Evolutionary conservation across 2,113 vertebrate species (phyloP).

Genomic region (Cardinalis cardinalis): DNA sequence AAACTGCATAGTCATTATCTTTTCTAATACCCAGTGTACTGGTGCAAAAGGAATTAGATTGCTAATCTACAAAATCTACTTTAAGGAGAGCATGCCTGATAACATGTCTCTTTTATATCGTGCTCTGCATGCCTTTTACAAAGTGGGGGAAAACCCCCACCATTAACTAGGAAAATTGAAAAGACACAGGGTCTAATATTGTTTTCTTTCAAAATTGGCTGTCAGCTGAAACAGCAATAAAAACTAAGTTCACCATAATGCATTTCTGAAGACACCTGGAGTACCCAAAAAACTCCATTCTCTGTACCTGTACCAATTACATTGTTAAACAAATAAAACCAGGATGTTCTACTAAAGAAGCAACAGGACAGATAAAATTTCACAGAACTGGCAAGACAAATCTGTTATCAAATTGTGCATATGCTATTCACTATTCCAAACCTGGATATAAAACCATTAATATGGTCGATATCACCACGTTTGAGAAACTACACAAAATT

Average conservation of each 20-base stretch:
- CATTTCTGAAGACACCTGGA: background rate
- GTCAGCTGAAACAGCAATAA: background rate
- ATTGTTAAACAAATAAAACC: background rate
- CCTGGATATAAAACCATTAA: background rate
- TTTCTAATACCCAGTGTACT: background rate
- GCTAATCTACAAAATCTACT: background rate
- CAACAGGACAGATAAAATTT: background rate
- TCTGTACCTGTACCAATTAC: background rate
- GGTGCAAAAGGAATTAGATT: background rate
- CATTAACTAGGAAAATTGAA: background rate
- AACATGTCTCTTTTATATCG: background rate
- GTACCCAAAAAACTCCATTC: background rate
- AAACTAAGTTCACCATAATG: background rate
- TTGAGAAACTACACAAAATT: background rate
- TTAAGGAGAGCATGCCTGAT: background rate
- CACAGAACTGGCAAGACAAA: conserved; percentile 49
- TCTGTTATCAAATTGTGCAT: background rate
- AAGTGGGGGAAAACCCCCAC: rapidly evolving
- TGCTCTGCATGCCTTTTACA: background rate
- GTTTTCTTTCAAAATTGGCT: background rate
- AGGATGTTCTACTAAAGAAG: background rate
- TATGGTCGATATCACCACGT: background rate
- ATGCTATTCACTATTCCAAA: background rate
- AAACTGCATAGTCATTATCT: background rate
- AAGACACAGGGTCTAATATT: background rate